Evolutionary conservation across 2,113 vertebrate species (phyloP).

Genomic region (Lasiurus cinereus): DNA sequence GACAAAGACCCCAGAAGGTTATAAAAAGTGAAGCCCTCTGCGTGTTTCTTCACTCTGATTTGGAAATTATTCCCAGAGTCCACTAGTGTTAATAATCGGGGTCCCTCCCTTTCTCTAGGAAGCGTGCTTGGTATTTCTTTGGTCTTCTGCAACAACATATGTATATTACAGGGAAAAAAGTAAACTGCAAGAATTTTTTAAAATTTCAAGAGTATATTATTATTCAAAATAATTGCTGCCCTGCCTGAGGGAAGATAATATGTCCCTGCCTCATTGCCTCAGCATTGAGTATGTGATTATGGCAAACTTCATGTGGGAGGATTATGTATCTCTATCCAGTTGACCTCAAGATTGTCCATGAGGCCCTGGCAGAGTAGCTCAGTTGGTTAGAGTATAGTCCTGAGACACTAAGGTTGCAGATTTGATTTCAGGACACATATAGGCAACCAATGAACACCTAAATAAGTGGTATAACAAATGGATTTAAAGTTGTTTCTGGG

Average conservation of each 20-base stretch:
- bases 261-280: not conserved
- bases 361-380: not conserved
- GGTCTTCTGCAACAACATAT: no score
- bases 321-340: not conserved
- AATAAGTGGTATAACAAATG: not conserved
- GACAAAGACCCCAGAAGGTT: no score
- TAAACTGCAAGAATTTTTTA: not conserved
- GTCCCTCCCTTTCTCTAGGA: no score
- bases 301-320: not conserved
- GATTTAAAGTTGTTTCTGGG: not conserved
- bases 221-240: not conserved
- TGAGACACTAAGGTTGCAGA: not conserved
- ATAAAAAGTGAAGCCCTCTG: no score
- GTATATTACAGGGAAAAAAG: not conserved
- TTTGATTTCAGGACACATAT: not conserved
- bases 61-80: no score
- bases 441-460: not conserved
- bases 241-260: not conserved
- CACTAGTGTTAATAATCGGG: no score
- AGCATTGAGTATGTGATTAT: not conserved
- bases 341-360: not conserved
- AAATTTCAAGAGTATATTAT: not conserved
- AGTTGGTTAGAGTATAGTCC: not conserved
- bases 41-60: no score
- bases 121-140: no score